Base-by-base conservation (phyloP, 2,888 invertebrate species). In the Nebria brevicollis region DNA sequence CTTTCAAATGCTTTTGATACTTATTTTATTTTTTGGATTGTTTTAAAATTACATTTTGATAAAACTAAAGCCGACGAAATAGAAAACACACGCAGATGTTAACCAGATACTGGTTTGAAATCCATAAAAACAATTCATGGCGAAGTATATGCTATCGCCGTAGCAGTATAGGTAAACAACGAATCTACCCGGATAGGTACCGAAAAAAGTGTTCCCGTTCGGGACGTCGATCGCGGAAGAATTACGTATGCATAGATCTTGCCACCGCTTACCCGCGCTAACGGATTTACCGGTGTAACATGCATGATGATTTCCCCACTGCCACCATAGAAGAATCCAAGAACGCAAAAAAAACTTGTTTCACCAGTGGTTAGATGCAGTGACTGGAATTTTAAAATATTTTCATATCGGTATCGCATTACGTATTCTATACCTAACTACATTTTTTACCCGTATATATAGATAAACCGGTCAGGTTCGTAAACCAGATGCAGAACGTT, bases 191-290 rank as follows among this genome's bases (percentile, higher is more conserved):
- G 54, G 13, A 8, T 13, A 13, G 54, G 54, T 54, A 54, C 54
- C 54, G 54, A 78, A 78, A 77, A 77, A 77, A 41, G 26, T 41
- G 13, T 34, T 43, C 10, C 66, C 78, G 78, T 73, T 78, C 78
- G 64, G 73, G 73, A 41, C 42, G 73, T 73, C 42, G 42, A 43
- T 73, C 41, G 73, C 34, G 66, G 15, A 72, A 72, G 80, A 75
- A 80, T 80, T 80, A 80, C 80, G 80, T 80, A 80, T 80, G 80
- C 80, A 80, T 80, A 80, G 80, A 75, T 80, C 80, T 80, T 25
- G 42, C 66, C 26, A 68, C 54, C 70, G 70, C 75, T 80, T 80
- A 75, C 80, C 72, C 26, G 70, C 66, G 75, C 80, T 80, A 80
- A 80, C 80, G 80, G 80, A 80, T 80, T 80, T 80, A 80, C 80